Percentiles rank a stretch among this genome's conserved stretches.
Evolutionary conservation across 2,797 vertebrate species (phyloP).

Genomic region (Amazona finschi): DNA sequence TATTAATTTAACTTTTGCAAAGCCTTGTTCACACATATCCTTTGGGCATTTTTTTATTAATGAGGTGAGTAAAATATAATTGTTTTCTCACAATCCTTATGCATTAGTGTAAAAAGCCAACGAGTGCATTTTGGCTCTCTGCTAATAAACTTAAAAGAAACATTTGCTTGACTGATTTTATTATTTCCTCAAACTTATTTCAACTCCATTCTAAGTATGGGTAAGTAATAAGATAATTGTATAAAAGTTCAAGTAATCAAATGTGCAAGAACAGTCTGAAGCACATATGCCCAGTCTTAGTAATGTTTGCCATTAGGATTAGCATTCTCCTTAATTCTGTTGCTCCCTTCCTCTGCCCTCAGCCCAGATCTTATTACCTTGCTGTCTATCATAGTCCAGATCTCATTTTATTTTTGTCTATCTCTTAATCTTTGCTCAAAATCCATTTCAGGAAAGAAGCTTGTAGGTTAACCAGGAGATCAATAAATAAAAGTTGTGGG

Average conservation of each 20-base stretch:
- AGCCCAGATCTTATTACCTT: neutral
- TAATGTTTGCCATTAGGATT: neutral
- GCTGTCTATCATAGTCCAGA: neutral
- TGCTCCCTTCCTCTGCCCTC: neutral
- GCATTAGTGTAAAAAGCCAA: neutral
- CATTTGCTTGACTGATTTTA: constrained; percentile 22
- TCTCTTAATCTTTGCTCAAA: neutral
- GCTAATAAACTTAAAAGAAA: constrained; percentile 4
- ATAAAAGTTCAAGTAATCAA: constrained; percentile 29
- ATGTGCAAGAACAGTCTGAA: constrained; percentile 10
- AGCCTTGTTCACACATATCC: neutral
- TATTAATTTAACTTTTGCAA: constrained; percentile 8
- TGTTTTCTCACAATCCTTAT: neutral
- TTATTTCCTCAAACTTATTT: constrained; percentile 11
- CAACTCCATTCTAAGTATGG: neutral
- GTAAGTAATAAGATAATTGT: constrained; percentile 30
- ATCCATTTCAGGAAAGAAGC: neutral
- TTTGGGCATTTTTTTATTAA: neutral
- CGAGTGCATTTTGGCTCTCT: neutral
- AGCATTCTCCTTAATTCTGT: neutral
- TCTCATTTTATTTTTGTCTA: neutral
- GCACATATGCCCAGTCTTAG: neutral
- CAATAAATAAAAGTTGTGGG: neutral
- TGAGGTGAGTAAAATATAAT: neutral
- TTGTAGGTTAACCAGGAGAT: neutral